Evolutionary conservation across 2,113 vertebrate genomes (phyloP), one percentile per base, ranked within the genome.

Genomic region (Phalacrocorax aristotelis): DNA sequence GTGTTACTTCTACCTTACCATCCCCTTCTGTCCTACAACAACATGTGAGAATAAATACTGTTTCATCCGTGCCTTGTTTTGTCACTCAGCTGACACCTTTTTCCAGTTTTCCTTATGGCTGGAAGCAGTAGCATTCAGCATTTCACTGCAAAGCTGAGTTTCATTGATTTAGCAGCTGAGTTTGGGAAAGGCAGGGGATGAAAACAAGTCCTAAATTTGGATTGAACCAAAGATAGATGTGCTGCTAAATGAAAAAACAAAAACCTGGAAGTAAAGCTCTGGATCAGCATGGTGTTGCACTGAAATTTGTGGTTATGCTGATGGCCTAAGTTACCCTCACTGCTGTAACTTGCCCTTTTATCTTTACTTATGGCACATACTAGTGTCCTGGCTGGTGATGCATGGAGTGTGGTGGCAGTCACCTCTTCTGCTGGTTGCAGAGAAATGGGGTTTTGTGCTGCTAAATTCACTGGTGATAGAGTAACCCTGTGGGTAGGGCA

Each of bases 131-230:
- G 61, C 5, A 1, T 87, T 96, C 57, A 60, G 69, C 76, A 32
- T 78, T 84, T 66, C 60, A 10, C 66, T 71, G 84, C 57, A 83
- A 65, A 85, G 57, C 95, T 79, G 81, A 18, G 34, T 72, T 89
- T 85, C 84, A 75, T 54, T 95, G 83, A 89, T 92, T 74, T 82
- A 89, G 48, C 80, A 83, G 69, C 57, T 52, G 83, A 94, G 61
- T 91, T 93, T 34, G 15, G 75, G 78, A 34, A 76, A 95, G 36
- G 66, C 61, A 94, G 57, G 40, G 70, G 27, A 61, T 83, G 87
- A 76, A 90, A 96, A 89, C 74, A 80, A 93, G 61, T 66, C 94
- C 93, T 94, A 95, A 93, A 96, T 89, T 94, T 76, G 81, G 91
- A 78, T 57, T 79, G 48, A 96, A 89, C 76, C 87, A 93, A 96